phyloP scores from a whole-genome alignment of 2,888 invertebrate genomes.

The Melolontha melolontha region DNA sequence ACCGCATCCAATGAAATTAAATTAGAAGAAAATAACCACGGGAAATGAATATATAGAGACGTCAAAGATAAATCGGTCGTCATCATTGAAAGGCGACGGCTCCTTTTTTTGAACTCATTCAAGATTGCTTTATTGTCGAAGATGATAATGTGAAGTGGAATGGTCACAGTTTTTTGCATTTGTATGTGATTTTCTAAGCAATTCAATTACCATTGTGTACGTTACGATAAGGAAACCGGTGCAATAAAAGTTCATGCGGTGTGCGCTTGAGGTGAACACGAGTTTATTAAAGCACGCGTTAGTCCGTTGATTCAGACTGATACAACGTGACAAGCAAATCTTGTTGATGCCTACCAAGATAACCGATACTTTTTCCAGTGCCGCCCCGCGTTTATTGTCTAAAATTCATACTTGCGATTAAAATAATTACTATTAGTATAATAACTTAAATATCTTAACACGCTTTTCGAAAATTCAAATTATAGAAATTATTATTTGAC shows the following conservation, averaged over 20 bases:
- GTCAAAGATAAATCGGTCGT: conserved; percentile 15
- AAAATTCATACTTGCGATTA: conserved; percentile 12
- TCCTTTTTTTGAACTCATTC: conserved; percentile 6
- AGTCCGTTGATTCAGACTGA: conserved; percentile 45
- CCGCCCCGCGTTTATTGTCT: conserved; percentile 25
- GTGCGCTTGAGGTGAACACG: conserved; percentile 51
- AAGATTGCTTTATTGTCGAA: not conserved
- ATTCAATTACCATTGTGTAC: conserved; percentile 34
- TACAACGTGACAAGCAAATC: conserved; percentile 41
- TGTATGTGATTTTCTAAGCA: conserved; percentile 27
- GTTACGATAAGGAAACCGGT: conserved; percentile 31
- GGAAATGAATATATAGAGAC: conserved; percentile 19
- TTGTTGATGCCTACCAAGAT: conserved; percentile 30
- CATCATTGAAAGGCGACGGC: too few relatives aligned
- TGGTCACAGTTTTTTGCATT: conserved; percentile 23
- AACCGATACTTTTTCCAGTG: conserved; percentile 26
- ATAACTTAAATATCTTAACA: too few relatives aligned
- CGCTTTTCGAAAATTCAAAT: too few relatives aligned
- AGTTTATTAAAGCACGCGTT: conserved; percentile 50
- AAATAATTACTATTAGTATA: too few relatives aligned
- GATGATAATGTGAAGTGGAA: not conserved
- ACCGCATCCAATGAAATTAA: conserved; percentile 29
- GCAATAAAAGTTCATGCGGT: conserved; percentile 28
- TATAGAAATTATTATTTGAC: too few relatives aligned
- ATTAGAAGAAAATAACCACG: conserved; percentile 29